A percentile compares a stretch with the other conserved stretches of the same genome.
These are phyloP conservation scores for Tolypeutes matacus DNA, from an alignment of 2,797 vertebrate species.

Conservation along the genomic window DNA sequence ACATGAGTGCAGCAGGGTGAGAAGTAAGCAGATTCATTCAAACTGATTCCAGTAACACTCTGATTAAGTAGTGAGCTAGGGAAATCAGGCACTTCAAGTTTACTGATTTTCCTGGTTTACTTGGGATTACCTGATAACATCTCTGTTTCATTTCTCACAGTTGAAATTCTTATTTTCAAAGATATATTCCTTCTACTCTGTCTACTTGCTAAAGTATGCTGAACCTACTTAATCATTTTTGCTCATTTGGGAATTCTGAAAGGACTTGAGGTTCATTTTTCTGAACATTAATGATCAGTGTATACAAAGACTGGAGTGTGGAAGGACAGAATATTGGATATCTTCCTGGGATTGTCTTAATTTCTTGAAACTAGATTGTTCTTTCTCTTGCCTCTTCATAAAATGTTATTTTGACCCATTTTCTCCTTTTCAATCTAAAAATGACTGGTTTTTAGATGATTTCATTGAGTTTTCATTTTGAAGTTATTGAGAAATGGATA, in stretches of 20 bases:
- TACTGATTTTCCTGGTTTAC: slow-evolving; percentile 42
- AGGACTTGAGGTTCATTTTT: not conserved
- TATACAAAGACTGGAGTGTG: not conserved
- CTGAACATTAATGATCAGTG: not conserved
- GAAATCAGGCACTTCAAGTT: not conserved
- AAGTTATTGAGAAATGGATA: not conserved
- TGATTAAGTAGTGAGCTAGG: slow-evolving; percentile 3
- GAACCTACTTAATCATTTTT: not conserved
- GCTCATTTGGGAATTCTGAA: not conserved
- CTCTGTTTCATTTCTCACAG: not conserved
- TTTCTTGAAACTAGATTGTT: not conserved
- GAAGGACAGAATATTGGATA: not conserved
- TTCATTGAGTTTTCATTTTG: slow-evolving; percentile 9
- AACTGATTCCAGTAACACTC: slow-evolving; percentile 41
- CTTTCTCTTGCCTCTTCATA: not conserved
- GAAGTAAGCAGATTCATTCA: slow-evolving; percentile 32
- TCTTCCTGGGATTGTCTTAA: not conserved
- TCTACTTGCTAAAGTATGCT: not conserved
- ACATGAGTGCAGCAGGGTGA: slow-evolving; percentile 12
- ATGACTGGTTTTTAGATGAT: not conserved
- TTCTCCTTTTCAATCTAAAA: slow-evolving; percentile 11
- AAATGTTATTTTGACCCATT: not conserved
- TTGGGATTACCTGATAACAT: slow-evolving; percentile 1
- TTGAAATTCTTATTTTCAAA: slow-evolving; percentile 29
- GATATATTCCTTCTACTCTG: not conserved